phyloP scores from a whole-genome alignment of 2,888 invertebrate genomes.

The Rugalucina vietnamica region DNA sequence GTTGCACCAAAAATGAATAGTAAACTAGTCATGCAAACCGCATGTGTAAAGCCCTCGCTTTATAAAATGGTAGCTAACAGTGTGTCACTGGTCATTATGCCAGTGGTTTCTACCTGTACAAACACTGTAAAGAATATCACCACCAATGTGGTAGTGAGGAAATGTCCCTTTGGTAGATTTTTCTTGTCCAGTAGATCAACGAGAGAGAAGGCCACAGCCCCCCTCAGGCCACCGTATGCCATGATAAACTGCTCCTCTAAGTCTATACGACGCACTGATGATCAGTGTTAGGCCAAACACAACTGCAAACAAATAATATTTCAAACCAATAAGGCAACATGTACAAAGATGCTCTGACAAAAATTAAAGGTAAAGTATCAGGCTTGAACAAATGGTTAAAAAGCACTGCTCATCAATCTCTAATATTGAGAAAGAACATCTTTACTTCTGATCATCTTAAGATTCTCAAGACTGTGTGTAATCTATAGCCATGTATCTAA shows the following conservation, averaged over 20 bases:
- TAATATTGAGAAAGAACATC: too few relatives aligned
- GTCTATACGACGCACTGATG: conserved; percentile 83
- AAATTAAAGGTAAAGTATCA: background rate
- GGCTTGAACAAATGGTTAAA: background rate
- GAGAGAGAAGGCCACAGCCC: conserved; percentile 86
- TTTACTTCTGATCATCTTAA: too few relatives aligned
- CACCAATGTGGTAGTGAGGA: conserved; percentile 97
- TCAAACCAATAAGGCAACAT: too few relatives aligned
- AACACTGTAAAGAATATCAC: conserved; percentile 99
- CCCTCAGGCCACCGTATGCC: conserved; percentile 86
- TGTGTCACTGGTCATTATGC: too few relatives aligned
- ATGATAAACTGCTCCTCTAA: conserved; percentile 86
- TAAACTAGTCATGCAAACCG: too few relatives aligned
- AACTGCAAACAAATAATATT: too few relatives aligned
- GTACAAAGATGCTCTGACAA: background rate
- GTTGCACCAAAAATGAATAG: too few relatives aligned
- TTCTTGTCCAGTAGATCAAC: conserved; percentile 84
- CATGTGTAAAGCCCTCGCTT: too few relatives aligned
- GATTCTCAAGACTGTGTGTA: too few relatives aligned
- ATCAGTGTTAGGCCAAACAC: conserved; percentile 85
- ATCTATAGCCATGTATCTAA: too few relatives aligned
- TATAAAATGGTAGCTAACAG: too few relatives aligned
- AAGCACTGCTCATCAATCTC: too few relatives aligned
- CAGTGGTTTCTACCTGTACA: conserved; percentile 92
- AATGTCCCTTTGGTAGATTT: conserved; percentile 75